Base-by-base conservation (phyloP, 2,113 vertebrate species). In the Anarrhichthys ocellatus region DNA sequence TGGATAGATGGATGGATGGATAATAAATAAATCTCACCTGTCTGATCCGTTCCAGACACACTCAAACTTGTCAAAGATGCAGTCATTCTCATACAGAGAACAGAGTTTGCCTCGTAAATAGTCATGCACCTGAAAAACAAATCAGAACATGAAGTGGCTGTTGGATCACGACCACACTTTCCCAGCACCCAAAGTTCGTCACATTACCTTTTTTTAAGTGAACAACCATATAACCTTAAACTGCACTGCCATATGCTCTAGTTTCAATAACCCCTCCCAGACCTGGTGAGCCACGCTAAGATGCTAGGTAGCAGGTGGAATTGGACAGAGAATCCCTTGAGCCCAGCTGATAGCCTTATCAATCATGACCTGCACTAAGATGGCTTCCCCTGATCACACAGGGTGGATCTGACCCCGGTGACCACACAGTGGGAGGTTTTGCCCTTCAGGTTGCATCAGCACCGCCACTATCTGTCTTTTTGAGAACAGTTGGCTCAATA, bases 11-110 rank as follows among this genome's bases (percentile, higher is more conserved):
- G 8, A 59, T 24, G 9, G 48, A 52, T n/a, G 48, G 32, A 29
- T n/a, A 34, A 24, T 40, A 40, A 61, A 59, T 14, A 38, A n/a
- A 48, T 74, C 95, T 95, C 84, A 99, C 98, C 97, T 99, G 96
- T 99, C 98, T 1, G 98, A 96, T 17, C 98, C 98, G 8, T 99
- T 99, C 98, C 98, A 99, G 71, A 98, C 98, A 22, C 98, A 99
- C 93, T 99, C 98, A 44, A 99, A 99, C 94, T 99, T 99, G 95
- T 99, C 98, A 54, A 99, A 99, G 95, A 99, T 99, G 96, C 98
- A 99, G 94, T 99, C 98, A 0, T 99, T 99, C 95, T 99, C 98
- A 0, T 99, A 99, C 73, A 99, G 96, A 0, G 98, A 99, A 89
- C 97, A 99, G 58, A 99, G 90, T 90, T 99, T 99, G 90, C 97